Evolutionary conservation across 2,888 invertebrate genomes (phyloP).

Genomic region (Hoplodrina blanda): DNA sequence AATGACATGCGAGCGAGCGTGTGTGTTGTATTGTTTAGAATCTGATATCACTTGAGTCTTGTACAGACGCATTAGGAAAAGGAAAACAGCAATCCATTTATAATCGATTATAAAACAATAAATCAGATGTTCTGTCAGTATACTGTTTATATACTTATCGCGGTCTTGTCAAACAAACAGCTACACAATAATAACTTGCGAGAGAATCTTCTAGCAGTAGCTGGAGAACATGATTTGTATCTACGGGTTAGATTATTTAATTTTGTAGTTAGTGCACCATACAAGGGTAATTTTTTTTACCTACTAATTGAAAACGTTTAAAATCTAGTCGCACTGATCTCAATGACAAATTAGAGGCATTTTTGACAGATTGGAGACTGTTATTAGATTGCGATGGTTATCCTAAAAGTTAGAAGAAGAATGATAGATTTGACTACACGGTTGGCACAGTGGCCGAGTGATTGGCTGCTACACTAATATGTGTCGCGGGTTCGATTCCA

Average conservation of each 20-base stretch:
- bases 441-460: no score
- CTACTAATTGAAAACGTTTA: no score
- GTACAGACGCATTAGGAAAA: constrained; percentile 34
- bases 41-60: constrained; percentile 15
- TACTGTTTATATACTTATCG: constrained; percentile 31
- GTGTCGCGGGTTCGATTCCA: no score
- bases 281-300: no score
- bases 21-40: constrained; percentile 36
- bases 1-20: constrained; percentile 14
- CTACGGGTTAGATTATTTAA: not conserved
- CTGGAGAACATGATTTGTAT: not conserved
- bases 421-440: no score
- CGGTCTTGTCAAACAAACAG: constrained; percentile 37
- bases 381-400: no score
- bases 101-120: constrained; percentile 24
- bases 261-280: no score
- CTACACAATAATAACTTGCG: constrained; percentile 22
- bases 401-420: no score
- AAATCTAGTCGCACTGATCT: no score
- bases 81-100: constrained; percentile 15
- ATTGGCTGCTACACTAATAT: no score
- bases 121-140: constrained; percentile 44
- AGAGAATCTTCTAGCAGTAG: not conserved
- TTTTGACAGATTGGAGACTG: no score
- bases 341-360: no score